Conservation (phyloP, 2,888 invertebrate species). For the Drosophila acutilabella region DNA sequence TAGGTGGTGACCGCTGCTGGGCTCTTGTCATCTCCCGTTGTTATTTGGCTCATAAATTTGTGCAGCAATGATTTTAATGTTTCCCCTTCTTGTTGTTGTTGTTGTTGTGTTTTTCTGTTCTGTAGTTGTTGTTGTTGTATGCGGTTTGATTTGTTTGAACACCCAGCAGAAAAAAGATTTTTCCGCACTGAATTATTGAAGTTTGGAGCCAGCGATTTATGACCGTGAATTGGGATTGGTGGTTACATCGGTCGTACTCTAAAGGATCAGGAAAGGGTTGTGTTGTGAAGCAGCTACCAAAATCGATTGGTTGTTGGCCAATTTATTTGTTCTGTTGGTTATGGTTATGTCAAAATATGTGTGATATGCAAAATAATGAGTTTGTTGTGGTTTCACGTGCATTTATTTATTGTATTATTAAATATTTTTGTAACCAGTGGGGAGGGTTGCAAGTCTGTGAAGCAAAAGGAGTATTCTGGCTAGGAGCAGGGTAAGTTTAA, state of each 20-base stretch:
- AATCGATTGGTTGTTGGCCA: constrained; percentile 70
- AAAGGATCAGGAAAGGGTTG: constrained; percentile 1
- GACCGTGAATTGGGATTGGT: constrained; percentile 61
- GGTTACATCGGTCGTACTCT: neutral
- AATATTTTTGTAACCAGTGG: neutral
- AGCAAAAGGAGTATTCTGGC: no score
- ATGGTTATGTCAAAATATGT: constrained; percentile 76
- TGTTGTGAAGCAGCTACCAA: constrained; percentile 47
- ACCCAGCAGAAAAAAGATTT: constrained; percentile 60
- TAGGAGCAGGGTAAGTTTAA: no score
- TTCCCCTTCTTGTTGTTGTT: constrained; percentile 2
- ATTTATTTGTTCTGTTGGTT: constrained; percentile 72
- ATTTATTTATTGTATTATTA: constrained; percentile 53
- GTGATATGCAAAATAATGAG: constrained; percentile 78
- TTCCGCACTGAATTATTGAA: constrained; percentile 81
- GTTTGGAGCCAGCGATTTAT: constrained; percentile 74
- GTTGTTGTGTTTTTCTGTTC: constrained; percentile 19
- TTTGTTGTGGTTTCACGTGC: constrained; percentile 65
- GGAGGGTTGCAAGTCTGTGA: neutral
- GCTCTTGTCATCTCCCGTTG: constrained; percentile 84
- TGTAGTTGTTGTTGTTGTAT: constrained; percentile 20
- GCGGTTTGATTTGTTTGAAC: constrained; percentile 78
- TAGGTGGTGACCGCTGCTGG: constrained; percentile 80
- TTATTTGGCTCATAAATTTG: constrained; percentile 82
- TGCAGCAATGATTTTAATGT: constrained; percentile 71